Conservation (phyloP, 2,797 vertebrate genomes). For the Clamator glandarius region DNA sequence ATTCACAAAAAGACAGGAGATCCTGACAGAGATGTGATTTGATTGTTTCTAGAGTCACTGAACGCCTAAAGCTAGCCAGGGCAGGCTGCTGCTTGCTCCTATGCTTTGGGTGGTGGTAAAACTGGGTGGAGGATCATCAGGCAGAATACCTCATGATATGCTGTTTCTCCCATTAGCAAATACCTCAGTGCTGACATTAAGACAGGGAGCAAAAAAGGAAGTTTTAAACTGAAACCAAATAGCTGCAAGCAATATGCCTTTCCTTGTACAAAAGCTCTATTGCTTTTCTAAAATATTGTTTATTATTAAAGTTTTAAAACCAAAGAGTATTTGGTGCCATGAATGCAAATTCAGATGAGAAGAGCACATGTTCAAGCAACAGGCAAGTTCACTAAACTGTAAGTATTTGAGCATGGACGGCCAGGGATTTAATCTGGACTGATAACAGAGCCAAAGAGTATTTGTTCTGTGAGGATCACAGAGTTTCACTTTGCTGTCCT, state of each 20-base stretch:
- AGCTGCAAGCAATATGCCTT: background rate
- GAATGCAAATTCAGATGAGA: background rate
- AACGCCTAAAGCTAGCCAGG: conserved; percentile 16
- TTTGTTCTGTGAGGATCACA: background rate
- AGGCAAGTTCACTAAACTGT: background rate
- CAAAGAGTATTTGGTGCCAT: background rate
- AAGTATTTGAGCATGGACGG: background rate
- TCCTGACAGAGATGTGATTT: conserved; percentile 13
- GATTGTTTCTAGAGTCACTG: background rate
- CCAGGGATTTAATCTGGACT: background rate
- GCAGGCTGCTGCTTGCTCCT: conserved; percentile 30
- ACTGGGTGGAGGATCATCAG: conserved; percentile 28
- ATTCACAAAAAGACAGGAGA: background rate
- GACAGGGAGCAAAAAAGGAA: background rate
- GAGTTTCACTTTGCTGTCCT: background rate
- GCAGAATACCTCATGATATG: background rate
- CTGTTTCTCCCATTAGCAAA: background rate
- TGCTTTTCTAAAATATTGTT: background rate
- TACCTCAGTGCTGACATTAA: background rate
- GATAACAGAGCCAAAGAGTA: background rate
- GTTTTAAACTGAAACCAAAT: background rate
- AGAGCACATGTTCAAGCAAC: background rate
- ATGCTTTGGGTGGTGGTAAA: background rate
- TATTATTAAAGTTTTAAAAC: background rate
- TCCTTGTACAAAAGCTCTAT: background rate